Evolutionary conservation across 2,888 invertebrate species (phyloP), one percentile per base, ranked within the genome.

Genomic region (Apodemia hepburni): DNA sequence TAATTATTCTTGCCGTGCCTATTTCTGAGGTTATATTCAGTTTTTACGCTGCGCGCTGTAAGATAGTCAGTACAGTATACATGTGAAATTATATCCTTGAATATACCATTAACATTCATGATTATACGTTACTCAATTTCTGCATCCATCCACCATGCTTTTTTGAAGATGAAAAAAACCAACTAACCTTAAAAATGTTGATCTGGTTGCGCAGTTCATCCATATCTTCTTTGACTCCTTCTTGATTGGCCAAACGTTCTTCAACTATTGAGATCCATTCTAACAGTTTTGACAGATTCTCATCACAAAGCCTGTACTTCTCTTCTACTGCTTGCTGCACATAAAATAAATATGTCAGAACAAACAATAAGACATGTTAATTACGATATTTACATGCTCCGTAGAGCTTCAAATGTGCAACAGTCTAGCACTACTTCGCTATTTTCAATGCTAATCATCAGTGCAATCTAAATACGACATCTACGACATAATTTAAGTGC

Each of bases 241-340:
- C 97, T 78, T 97, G 97, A 70, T 95, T 94, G 58, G 97, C 96
- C 71, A 98, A 92, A 74, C 95, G 94, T 70, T 96, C 95, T 85
- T 98, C 98, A 9, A 98, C 93, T 66, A 96, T 95, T 29, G 94
- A 93, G 72, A 98, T 95, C 98, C 98, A 98, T 84, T 96, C 95
- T 73, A 97, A 92, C 65, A 98, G 92, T 80, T 96, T 96, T 68
- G 95, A 94, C 65, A 98, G 92, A 54, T 95, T 96, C 82, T 97
- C 97, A 84, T 97, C 97, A 87, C 97, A 98, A 75, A 97, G 93
- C 81, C 96, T 96, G 93, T 97, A 98, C 87, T 97, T 97, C 85
- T 98, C 98, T 90, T 98, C 97, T 74, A 98, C 97, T 78, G 98
- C 98, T 96, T 97, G 97, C 98, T 98, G 93, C 71, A 85, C 71